Percentiles rank a stretch among this genome's conserved stretches.
phyloP scores from a whole-genome alignment of 2,888 invertebrate genomes.

The Scaptomyza flava region DNA sequence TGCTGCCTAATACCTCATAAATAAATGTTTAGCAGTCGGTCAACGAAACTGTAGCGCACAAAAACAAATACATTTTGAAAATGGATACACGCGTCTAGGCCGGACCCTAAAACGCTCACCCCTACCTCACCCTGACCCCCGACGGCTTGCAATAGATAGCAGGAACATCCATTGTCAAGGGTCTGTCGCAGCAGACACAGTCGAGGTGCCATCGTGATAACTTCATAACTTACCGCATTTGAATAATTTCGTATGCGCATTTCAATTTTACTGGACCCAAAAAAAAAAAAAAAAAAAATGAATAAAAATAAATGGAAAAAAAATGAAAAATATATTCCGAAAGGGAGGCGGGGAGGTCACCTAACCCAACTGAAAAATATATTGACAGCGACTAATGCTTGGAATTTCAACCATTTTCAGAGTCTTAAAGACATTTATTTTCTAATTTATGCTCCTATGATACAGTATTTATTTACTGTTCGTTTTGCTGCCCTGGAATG shows the following conservation, averaged over 20 bases:
- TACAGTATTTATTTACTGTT: slow-evolving; percentile 54
- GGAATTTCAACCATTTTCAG: slow-evolving; percentile 35
- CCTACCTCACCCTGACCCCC: slow-evolving; percentile 35
- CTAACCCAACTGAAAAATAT: slow-evolving; percentile 45
- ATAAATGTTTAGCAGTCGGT: slow-evolving; percentile 68
- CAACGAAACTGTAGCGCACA: slow-evolving; percentile 76
- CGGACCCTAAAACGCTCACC: slow-evolving; percentile 29
- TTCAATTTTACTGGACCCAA: slow-evolving; percentile 59
- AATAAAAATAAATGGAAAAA: neutral
- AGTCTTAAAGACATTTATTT: slow-evolving; percentile 39
- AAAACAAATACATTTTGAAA: slow-evolving; percentile 70
- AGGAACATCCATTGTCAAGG: slow-evolving; percentile 71
- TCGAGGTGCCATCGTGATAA: slow-evolving; percentile 78
- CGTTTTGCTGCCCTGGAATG: slow-evolving; percentile 44
- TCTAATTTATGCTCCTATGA: slow-evolving; percentile 30
- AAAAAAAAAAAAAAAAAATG: neutral
- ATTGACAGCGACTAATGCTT: slow-evolving; percentile 81
- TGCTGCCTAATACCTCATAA: slow-evolving; percentile 76
- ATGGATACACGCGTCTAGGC: slow-evolving; percentile 50
- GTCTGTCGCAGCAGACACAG: slow-evolving; percentile 41
- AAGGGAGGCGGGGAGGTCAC: slow-evolving; percentile 18
- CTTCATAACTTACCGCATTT: slow-evolving; percentile 80
- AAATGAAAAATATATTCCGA: slow-evolving; percentile 2
- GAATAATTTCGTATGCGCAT: slow-evolving; percentile 80
- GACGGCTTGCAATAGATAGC: slow-evolving; percentile 45